Percentiles rank a stretch among this genome's conserved stretches.
Conservation (phyloP, 1,140 invertebrate genomes). For the Leptinotarsa defecta region DNA sequence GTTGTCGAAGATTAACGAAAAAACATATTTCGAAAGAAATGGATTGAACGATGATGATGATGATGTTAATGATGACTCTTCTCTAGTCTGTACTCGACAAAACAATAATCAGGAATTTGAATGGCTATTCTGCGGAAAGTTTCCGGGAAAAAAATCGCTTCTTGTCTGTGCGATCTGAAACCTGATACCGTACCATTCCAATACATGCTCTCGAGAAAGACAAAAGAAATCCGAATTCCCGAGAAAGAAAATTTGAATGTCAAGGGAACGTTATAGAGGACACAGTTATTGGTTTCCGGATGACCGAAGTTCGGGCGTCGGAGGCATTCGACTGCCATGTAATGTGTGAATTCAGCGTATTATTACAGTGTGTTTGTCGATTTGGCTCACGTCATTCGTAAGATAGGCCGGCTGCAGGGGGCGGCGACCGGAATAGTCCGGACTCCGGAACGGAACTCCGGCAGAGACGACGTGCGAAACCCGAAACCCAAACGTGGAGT, state of each 20-base stretch:
- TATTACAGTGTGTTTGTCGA: conserved; percentile 39
- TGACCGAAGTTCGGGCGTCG: conserved; percentile 33
- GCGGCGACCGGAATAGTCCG: conserved; percentile 17
- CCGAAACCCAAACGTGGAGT: conserved; percentile 39
- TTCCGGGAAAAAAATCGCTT: too few relatives aligned
- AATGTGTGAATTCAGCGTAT: conserved; percentile 46
- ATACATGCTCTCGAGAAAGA: not conserved
- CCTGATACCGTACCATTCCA: too few relatives aligned
- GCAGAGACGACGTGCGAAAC: conserved; percentile 33
- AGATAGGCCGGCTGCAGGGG: not conserved
- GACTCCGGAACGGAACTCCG: conserved; percentile 30
- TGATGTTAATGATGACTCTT: too few relatives aligned
- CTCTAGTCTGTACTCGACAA: too few relatives aligned
- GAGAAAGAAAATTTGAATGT: conserved; percentile 23
- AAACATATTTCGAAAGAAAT: too few relatives aligned
- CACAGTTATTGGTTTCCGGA: conserved; percentile 42
- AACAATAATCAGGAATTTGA: too few relatives aligned
- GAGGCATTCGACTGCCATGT: conserved; percentile 27
- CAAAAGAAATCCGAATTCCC: not conserved
- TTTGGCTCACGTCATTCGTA: conserved; percentile 36
- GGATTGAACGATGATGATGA: too few relatives aligned
- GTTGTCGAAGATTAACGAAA: too few relatives aligned
- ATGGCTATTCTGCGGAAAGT: too few relatives aligned
- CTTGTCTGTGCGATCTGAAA: too few relatives aligned
- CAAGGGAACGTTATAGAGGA: conserved; percentile 26